Base-by-base conservation (phyloP, 2,113 vertebrate species). In the Takifugu bimaculatus region DNA sequence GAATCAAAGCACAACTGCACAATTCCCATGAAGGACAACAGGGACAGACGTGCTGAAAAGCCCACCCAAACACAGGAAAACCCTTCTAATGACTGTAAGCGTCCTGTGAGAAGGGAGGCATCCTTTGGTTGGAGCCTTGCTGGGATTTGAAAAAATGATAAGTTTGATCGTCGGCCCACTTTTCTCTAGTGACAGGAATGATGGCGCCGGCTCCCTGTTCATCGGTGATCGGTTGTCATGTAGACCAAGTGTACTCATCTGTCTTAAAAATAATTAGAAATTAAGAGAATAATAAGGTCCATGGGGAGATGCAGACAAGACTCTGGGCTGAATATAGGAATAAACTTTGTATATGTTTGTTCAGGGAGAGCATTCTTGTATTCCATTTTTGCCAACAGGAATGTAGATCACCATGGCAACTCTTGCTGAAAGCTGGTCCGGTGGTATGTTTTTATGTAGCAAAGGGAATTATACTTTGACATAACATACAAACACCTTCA, bases 241-340 rank as follows among this genome's bases (percentile, higher is more conserved):
- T 53, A 72, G 74, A 77, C 70, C 86, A 89, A 79, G 75, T 85
- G 78, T 63, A 63, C 69, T 78, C 71, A 72, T 86, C 82, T 84
- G 83, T 88, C 83, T 87, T 82, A 70, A 72, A 79, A 88, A 86
- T 86, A 78, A 89, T 84, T 83, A 73, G 63, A 83, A 86, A 87
- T 90, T 80, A 89, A 85, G 59, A 72, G 60, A 75, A 82, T 87
- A 86, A 86, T 90, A 80, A 89, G 86, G 72, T 80, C 87, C 79
- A 70, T 44, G 27, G 84, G 85, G 88, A 87, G 64, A 68, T 44
- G 0, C 50, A 6, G 59, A 55, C 65, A 70, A 78, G 80, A 77
- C 81, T 76, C 60, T 61, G 63, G 72, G 57, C 76, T 64, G 74
- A 75, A 67, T 59, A 55, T 65, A 26, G 54, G 66, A 75, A 73